A percentile compares a stretch with the other conserved stretches of the same genome.
phyloP scores from a whole-genome alignment of 2,888 invertebrate genomes.

The Leistus spinibarbis region DNA sequence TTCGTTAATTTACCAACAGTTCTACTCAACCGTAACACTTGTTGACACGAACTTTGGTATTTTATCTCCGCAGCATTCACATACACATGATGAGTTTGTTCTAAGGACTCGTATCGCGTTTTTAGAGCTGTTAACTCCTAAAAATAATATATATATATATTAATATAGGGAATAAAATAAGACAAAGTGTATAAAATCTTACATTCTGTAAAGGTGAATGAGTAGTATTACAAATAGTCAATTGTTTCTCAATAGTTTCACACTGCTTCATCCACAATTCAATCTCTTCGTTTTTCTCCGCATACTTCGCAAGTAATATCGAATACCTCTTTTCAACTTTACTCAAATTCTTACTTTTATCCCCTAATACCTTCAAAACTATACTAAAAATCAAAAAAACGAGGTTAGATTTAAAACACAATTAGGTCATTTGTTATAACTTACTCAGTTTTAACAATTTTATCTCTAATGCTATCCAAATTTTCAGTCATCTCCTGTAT shows the following conservation, averaged over 20 bases:
- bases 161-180: background rate
- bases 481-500: background rate
- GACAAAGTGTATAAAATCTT: background rate
- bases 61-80: background rate
- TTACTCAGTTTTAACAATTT: slow-evolving; percentile 1
- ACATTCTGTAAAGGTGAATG: background rate
- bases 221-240: no score
- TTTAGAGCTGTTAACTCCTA: background rate
- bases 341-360: background rate
- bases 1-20: background rate
- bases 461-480: background rate
- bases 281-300: background rate
- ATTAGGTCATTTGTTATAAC: background rate
- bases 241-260: background rate
- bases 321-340: background rate
- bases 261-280: background rate
- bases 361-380: background rate
- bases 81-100: background rate
- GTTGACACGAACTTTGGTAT: background rate
- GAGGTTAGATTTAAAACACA: background rate
- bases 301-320: background rate
- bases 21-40: background rate
- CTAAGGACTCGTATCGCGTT: background rate
- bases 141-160: background rate
- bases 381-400: background rate